These are phyloP conservation scores for Leptonema lineaticorne DNA, from an alignment of 1,140 invertebrate genomes.

Conservation along the genomic window DNA sequence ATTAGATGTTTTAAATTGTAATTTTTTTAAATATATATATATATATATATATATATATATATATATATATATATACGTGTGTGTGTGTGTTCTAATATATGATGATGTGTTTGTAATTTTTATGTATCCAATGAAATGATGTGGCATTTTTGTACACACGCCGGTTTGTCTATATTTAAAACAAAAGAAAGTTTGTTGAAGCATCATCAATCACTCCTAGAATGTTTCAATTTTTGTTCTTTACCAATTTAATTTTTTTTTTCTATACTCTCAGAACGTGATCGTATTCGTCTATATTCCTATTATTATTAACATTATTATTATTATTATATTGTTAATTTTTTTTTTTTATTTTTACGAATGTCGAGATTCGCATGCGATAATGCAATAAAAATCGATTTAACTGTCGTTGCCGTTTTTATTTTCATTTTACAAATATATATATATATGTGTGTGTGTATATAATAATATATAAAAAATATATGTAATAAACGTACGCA, in stretches of 20 bases:
- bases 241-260: not conserved
- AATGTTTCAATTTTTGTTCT: slow-evolving; percentile 8
- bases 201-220: not conserved
- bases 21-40: too few species aligned
- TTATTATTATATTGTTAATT: not conserved
- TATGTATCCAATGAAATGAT: not conserved
- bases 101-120: not conserved
- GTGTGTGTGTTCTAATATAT: too few species aligned
- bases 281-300: too few species aligned
- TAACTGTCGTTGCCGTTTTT: too few species aligned
- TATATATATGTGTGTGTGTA: too few species aligned
- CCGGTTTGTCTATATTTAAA: slow-evolving; percentile 11
- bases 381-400: slow-evolving; percentile 13
- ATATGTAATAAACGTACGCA: too few species aligned
- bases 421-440: too few species aligned
- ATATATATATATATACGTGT: not conserved
- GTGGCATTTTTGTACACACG: not conserved
- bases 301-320: not conserved
- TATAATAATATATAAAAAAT: too few species aligned
- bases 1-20: too few species aligned
- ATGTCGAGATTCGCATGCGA: slow-evolving; percentile 1
- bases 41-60: too few species aligned
- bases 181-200: not conserved
- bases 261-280: too few species aligned
- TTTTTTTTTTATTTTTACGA: not conserved